Evolutionary conservation across 2,888 invertebrate genomes (phyloP).

Genomic region (Clivina fossor): DNA sequence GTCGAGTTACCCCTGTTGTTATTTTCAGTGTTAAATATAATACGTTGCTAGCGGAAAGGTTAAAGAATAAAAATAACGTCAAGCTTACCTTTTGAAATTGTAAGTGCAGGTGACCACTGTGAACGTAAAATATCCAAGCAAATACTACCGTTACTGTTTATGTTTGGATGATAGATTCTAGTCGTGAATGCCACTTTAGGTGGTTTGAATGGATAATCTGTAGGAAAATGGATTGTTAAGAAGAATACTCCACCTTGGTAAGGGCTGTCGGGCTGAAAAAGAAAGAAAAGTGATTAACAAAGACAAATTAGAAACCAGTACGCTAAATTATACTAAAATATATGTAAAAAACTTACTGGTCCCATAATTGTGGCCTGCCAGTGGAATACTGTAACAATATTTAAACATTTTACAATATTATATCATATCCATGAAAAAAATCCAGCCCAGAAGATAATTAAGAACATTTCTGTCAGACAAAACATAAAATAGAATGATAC

Average conservation of each 20-base stretch:
- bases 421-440: conserved; percentile 2
- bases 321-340: conserved; percentile 32
- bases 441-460: too few species aligned
- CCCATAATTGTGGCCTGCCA: conserved; percentile 99
- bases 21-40: too few species aligned
- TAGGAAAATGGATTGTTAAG: conserved; percentile 99
- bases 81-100: conserved; percentile 95
- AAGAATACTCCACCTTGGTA: conserved; percentile 99
- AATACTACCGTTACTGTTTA: conserved; percentile 99
- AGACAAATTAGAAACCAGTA: conserved; percentile 35
- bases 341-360: conserved; percentile 76
- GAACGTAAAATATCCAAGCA: conserved; percentile 99
- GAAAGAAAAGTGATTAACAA: conserved; percentile 40
- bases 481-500: too few species aligned
- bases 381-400: conserved; percentile 88
- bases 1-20: too few species aligned
- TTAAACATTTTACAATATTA: too few species aligned
- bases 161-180: conserved; percentile 99
- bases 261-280: conserved; percentile 94
- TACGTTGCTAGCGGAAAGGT: neutral
- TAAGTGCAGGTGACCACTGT: conserved; percentile 99
- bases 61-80: conserved; percentile 7
- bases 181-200: conserved; percentile 99
- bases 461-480: too few species aligned
- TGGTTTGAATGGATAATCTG: conserved; percentile 99